Base-by-base conservation (phyloP, 2,113 vertebrate genomes). In the Paratilapia polleni region DNA sequence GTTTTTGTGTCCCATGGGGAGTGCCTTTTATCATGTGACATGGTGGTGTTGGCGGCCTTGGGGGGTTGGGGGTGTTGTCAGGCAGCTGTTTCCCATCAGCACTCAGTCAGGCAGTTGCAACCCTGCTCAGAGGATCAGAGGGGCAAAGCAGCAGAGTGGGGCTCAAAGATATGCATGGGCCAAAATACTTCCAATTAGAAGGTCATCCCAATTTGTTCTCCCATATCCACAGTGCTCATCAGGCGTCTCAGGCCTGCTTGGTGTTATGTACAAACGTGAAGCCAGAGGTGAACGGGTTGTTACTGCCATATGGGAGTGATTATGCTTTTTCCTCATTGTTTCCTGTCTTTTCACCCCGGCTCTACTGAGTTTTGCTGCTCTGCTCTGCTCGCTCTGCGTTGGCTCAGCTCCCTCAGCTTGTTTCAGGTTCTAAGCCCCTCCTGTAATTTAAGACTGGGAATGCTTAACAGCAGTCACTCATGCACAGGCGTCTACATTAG, bases 41-140 rank as follows among this genome's bases (percentile, higher is more conserved):
- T 22, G 47, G 70, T 58, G 61, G 56, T 86, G 89, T 87, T 79
- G 87, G 86, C 9, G 26, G 66, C 60, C 57, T 47, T 36, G 68
- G 28, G 22, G 82, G 26, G 78, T 43, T 52, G 49, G 31, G 78
- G 84, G 62, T 78, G 75, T 70, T n/a, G 61, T 87, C 80, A 81
- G 90, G 90, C 95, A 95, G 94, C 94, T 95, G 95, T 94, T 95
- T 95, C 92, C 92, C 92, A 95, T 95, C 94, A 94, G 91, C 43
- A 54, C 85, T 92, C 87, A 92, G 87, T 88, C 88, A 86, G 88
- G 52, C 86, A 81, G 89, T 94, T 26, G 49, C 70, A 86, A 56
- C 77, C 78, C 78, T 57, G 81, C 83, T 78, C 90, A 11, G 81
- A 59, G 91, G 90, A 84, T 93, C 88, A 76, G 68, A 88, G 77